These are phyloP conservation scores for Anhinga rufa DNA, from an alignment of 2,113 vertebrate species.

Conservation along the genomic window DNA sequence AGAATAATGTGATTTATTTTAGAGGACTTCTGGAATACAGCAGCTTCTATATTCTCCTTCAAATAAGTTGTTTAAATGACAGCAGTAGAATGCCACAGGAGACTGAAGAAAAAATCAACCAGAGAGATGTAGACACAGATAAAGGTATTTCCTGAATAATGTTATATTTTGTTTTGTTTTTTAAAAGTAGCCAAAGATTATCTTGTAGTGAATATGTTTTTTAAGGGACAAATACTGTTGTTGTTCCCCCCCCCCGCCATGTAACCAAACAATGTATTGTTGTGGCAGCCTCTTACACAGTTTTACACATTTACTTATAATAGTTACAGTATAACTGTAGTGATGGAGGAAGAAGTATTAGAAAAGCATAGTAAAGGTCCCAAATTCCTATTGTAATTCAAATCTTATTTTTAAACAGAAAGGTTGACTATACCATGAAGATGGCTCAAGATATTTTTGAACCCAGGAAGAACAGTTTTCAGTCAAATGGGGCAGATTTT, in stretches of 20 bases:
- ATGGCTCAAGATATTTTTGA: slow-evolving; percentile 42
- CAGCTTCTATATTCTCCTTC: slow-evolving; percentile 35
- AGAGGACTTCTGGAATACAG: slow-evolving; percentile 62
- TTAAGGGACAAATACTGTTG: neutral
- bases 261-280: neutral
- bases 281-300: neutral
- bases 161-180: neutral
- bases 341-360: neutral
- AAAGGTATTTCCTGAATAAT: neutral
- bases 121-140: neutral
- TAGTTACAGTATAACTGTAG: neutral
- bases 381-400: neutral
- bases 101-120: neutral
- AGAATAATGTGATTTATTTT: slow-evolving; percentile 4
- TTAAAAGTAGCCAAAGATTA: neutral
- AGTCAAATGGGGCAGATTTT: slow-evolving; percentile 60
- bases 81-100: neutral
- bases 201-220: neutral
- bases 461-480: slow-evolving; percentile 55
- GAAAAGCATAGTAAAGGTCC: neutral
- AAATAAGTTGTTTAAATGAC: slow-evolving; percentile 47
- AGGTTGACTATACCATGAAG: neutral
- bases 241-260: neutral
- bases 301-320: neutral
- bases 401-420: neutral